Base-by-base conservation (phyloP, 2,113 vertebrate species). In the Oostethus manadensis region DNA sequence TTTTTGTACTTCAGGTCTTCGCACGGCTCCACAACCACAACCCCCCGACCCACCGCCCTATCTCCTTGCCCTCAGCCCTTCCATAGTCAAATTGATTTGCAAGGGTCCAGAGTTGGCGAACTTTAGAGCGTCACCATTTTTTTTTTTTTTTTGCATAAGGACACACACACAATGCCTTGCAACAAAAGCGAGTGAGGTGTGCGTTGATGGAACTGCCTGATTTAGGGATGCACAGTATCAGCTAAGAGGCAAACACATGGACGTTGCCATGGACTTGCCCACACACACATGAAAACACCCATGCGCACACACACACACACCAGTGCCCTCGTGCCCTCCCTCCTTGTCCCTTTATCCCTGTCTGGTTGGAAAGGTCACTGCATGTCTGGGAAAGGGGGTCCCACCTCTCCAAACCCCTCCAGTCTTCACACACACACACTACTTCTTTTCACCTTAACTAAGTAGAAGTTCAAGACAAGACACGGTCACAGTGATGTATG, bases 321-420 rank as follows among this genome's bases (percentile, higher is more conserved):
- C 71, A 77, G 68, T 76, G 76, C 79, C 81, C 81, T 77, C 51
- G 15, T 79, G 72, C 76, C 81, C 80, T 77, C 77, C 79, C 73
- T 73, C 90, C 89, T 88, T 92, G 89, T 90, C 92, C 88, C 92
- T 91, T 93, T 92, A 92, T 92, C 93, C 94, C 92, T 91, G 94
- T 96, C 94, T 97, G 94, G 93, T 92, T 94, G 89, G 91, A 98
- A 97, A 98, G 94, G 94, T 96, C 94, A 96, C 88, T 75, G 82
- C 87, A 90, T 95, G 94, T 97, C 94, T 98, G 93, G 94, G 92
- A 96, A 94, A 92, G 89, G 90, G 89, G 91, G 92, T 94, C 91
- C 82, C 92, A 91, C 92, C 93, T 94, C 93, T 92, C 76, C 62
- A 69, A 73, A 74, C 79, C 65, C 60, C 58, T 71, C 29, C 47